Conservation (phyloP, 2,797 vertebrate genomes). For the Steatocranus sp. region DNA sequence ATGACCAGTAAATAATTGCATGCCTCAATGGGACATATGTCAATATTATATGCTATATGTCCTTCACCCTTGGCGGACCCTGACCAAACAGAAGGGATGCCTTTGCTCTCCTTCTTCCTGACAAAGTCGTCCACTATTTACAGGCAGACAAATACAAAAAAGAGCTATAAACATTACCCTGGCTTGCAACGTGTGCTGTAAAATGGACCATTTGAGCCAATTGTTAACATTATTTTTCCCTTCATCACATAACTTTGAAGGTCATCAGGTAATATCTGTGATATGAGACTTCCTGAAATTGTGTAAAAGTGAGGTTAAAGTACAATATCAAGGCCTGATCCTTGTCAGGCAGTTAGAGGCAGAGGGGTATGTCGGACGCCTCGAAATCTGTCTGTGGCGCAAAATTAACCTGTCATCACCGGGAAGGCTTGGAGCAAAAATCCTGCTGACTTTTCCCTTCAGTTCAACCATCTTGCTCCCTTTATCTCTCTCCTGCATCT, state of each 20-base stretch:
- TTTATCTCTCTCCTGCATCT: constrained; percentile 36
- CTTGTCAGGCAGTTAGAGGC: constrained; percentile 39
- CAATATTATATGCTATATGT: constrained; percentile 78
- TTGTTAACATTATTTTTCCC: neutral
- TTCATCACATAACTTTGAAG: constrained; percentile 5
- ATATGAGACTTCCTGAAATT: constrained; percentile 17
- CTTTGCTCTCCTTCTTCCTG: constrained; percentile 32
- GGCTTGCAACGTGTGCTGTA: neutral
- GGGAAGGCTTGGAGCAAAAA: constrained; percentile 23
- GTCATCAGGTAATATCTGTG: neutral
- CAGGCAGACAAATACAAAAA: constrained; percentile 13
- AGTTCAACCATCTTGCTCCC: constrained; percentile 15
- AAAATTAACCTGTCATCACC: constrained; percentile 62
- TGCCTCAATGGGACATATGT: constrained; percentile 80
- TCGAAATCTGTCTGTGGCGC: constrained; percentile 44
- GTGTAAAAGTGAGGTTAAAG: constrained; percentile 23
- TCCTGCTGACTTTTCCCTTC: constrained; percentile 25
- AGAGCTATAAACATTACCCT: neutral
- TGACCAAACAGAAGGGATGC: constrained; percentile 70
- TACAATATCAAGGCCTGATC: constrained; percentile 45
- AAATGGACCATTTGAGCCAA: neutral
- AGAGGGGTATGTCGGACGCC: constrained; percentile 28
- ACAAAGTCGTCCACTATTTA: constrained; percentile 50
- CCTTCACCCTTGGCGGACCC: constrained; percentile 76
- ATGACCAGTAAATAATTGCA: constrained; percentile 86